Evolutionary conservation across 2,113 vertebrate species (phyloP), one percentile per base, ranked within the genome.

Genomic region (Barbus barbus): DNA sequence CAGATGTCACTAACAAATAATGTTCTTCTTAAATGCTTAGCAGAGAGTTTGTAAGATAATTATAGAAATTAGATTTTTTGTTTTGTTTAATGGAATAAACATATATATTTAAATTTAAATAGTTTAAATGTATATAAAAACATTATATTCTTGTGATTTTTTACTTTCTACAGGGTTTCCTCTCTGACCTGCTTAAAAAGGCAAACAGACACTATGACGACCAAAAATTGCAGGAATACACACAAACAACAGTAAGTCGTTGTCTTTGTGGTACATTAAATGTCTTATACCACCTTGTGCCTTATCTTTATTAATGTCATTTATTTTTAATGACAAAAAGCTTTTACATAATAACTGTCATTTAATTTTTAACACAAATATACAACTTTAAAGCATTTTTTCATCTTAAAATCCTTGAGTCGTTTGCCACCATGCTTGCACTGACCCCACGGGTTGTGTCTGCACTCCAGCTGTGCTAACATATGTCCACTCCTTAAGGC

Each of bases 121-220:
- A 0, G 11, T 71, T 9, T 41, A 71, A 69, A 24, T 72, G 5
- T 44, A 72, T 44, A 24, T 16, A 72, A 44, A 72, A 41, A 46
- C 16, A n/a, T 13, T 33, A 24, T 9, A 9, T 12, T 22, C 44
- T 46, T 46, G 44, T 46, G 44, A 46, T 46, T 48, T 41, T 41
- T 83, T 65, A 8, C 8, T 84, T 87, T 24, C 90, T 74, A 51
- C 90, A 99, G 98, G 97, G 96, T 11, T 99, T 99, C 90, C 93
- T 99, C 87, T 97, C 96, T 0, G 98, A 98, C 90, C 94, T 99
- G 91, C 94, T 99, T 91, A 95, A 97, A 93, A 99, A 99, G 90
- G 97, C 97, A 0, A 98, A 99, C 93, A 94, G 97, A 89, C 96
- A 96, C 44, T 97, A 98, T 0, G 96, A 99, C 0, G 98, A 99